phyloP scores from a whole-genome alignment of 2,113 vertebrate genomes.

The Bos indicus region DNA sequence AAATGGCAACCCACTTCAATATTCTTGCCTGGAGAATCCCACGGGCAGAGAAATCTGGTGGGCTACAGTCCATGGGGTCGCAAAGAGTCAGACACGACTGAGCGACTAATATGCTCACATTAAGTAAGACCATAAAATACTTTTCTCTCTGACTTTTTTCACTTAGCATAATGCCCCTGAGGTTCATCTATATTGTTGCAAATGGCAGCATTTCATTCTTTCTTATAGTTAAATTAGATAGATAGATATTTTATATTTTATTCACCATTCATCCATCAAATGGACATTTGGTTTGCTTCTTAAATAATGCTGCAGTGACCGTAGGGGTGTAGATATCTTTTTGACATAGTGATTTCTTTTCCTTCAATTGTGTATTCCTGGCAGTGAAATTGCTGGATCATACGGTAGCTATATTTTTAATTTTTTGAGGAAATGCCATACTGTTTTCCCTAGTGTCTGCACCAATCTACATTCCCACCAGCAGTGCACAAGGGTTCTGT shows the following conservation, averaged over 20 bases:
- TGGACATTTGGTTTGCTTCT: neutral
- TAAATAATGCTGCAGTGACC: neutral
- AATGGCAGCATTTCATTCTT: neutral
- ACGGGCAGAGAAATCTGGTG: neutral
- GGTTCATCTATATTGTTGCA: neutral
- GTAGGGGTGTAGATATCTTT: neutral
- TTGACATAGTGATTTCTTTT: neutral
- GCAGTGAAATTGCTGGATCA: no score
- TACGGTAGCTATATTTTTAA: fast-evolving
- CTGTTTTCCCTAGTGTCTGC: no score
- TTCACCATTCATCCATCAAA: no score
- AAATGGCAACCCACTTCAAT: neutral
- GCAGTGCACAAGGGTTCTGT: fast-evolving
- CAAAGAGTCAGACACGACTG: neutral
- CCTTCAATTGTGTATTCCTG: neutral
- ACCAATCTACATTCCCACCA: neutral
- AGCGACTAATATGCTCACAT: neutral
- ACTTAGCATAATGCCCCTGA: neutral
- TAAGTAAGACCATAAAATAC: neutral
- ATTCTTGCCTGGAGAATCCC: neutral
- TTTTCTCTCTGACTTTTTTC: neutral
- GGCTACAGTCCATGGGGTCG: neutral
- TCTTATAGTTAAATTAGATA: neutral
- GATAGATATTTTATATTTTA: no score
- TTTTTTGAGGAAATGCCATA: neutral